Evolutionary conservation across 2,888 invertebrate genomes (phyloP).

Genomic region (Eledona agricola): DNA sequence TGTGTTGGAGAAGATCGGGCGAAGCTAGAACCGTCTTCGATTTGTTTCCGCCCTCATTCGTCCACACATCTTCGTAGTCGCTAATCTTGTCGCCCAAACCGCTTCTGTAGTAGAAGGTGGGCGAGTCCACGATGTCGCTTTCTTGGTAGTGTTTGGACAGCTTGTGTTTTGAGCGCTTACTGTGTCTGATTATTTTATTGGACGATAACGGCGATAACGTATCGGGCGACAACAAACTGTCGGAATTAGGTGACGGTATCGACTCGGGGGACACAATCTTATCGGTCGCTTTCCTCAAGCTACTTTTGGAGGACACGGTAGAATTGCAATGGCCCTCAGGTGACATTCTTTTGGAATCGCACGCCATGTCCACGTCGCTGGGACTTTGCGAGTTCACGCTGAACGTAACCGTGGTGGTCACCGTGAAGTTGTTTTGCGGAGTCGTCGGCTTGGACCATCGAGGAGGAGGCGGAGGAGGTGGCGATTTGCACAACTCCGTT

Average conservation of each 20-base stretch:
- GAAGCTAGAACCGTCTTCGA: slow-evolving; percentile 51
- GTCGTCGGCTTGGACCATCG: slow-evolving; percentile 83
- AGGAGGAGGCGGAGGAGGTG: slow-evolving; percentile 88
- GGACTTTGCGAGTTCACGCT: slow-evolving; percentile 72
- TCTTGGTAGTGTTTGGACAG: slow-evolving; percentile 78
- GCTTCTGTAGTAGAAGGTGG: slow-evolving; percentile 85
- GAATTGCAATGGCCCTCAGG: slow-evolving; percentile 74
- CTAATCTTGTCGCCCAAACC: slow-evolving; percentile 91
- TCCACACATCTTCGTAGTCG: slow-evolving; percentile 95
- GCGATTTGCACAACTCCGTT: slow-evolving; percentile 65
- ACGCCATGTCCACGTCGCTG: slow-evolving; percentile 41
- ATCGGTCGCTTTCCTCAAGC: slow-evolving; percentile 67
- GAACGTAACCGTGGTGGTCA: slow-evolving; percentile 87
- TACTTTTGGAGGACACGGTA: slow-evolving; percentile 74
- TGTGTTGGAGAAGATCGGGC: slow-evolving; percentile 59
- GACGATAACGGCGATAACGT: slow-evolving; percentile 62
- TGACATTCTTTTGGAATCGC: slow-evolving; percentile 74
- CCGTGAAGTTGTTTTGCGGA: slow-evolving; percentile 77
- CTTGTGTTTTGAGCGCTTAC: slow-evolving; percentile 67
- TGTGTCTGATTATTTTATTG: slow-evolving; percentile 64
- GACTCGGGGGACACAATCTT: slow-evolving; percentile 56
- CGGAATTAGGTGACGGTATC: slow-evolving; percentile 61
- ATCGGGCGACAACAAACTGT: slow-evolving; percentile 63
- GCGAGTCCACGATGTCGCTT: slow-evolving; percentile 86
- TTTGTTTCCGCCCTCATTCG: slow-evolving; percentile 48